Evolutionary conservation across 64 coral and sea anemone genomes (phyloP).

Genomic region (Dendronephthya gigantea): DNA sequence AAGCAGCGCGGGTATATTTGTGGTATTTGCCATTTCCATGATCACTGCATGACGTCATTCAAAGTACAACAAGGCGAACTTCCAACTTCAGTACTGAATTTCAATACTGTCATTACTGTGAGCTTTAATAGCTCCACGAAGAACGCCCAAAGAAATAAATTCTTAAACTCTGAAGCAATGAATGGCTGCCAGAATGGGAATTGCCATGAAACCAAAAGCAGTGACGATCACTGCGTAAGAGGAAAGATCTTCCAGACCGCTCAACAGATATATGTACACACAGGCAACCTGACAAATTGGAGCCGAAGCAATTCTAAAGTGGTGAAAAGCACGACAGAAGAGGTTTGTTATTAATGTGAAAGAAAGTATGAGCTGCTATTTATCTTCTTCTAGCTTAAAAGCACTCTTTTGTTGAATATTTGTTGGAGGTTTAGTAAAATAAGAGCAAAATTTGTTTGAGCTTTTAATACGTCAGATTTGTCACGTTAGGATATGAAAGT

Average conservation of each 20-base stretch:
- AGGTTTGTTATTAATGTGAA: not conserved
- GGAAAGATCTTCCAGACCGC: not conserved
- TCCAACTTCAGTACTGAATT: no score
- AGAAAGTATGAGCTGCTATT: not conserved
- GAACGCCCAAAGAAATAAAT: no score
- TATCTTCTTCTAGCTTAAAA: not conserved
- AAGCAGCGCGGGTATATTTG: no score
- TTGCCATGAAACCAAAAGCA: not conserved
- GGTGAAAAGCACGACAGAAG: not conserved
- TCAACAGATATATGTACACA: not conserved
- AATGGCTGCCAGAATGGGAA: not conserved
- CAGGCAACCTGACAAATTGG: not conserved
- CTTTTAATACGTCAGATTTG: no score
- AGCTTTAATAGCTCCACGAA: no score
- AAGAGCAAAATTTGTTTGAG: no score
- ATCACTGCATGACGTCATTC: no score
- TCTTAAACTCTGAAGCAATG: not conserved
- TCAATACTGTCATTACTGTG: no score
- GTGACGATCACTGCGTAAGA: not conserved
- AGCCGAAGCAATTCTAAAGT: not conserved
- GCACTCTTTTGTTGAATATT: not conserved
- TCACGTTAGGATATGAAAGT: no score
- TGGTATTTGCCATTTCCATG: no score
- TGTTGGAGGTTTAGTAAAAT: no score
- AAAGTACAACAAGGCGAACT: no score